Base-by-base conservation (phyloP, 2,888 invertebrate genomes). In the Malacosoma neustria region DNA sequence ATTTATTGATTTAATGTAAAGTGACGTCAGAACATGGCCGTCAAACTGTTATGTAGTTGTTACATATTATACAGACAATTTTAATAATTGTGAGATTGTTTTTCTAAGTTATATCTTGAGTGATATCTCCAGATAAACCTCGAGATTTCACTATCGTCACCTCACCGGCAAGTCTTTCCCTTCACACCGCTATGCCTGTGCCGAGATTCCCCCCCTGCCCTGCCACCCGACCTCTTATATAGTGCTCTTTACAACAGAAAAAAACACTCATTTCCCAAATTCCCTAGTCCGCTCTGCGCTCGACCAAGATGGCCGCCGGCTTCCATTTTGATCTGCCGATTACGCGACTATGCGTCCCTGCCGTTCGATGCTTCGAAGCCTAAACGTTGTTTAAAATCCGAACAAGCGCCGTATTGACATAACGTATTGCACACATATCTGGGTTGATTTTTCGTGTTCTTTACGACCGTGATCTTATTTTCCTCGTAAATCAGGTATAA, bases 171-270 rank as follows among this genome's bases (percentile, higher is more conserved):
- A 69, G 73, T 79, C 80, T 79, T 80, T 82, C 85, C 85, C 85
- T 85, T 85, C 84, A 82, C 82, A 80, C 82, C 80, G 84, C 79
- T 72, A 72, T 75, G 76, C 72, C 76, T 68, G 76, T 75, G 75
- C 74, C 68, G 74, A 74, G 80, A 72, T 74, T 73, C 60, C 72
- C 76, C 73, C 54, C 63, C 53, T 54, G 57, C 48, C 49, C 65
- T 73, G 72, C 75, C 79, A 72, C 76, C 79, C 79, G 72, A 76
- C 79, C 81, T 81, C 80, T 79, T 81, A 80, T 81, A 82, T 80
- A 85, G 79, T 82, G 81, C 81, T 81, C 81, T 82, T 81, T 85
- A 82, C 80, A 81, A 75, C 81, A 80, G 77, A 84, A 76, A 82
- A 73, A 84, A 82, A 80, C 79, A 82, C 80, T 80, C 81, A 81